Percentiles rank a stretch among this genome's conserved stretches.
These are phyloP conservation scores for Thrips palmi DNA, from an alignment of 1,140 invertebrate species.

Conservation along the genomic window DNA sequence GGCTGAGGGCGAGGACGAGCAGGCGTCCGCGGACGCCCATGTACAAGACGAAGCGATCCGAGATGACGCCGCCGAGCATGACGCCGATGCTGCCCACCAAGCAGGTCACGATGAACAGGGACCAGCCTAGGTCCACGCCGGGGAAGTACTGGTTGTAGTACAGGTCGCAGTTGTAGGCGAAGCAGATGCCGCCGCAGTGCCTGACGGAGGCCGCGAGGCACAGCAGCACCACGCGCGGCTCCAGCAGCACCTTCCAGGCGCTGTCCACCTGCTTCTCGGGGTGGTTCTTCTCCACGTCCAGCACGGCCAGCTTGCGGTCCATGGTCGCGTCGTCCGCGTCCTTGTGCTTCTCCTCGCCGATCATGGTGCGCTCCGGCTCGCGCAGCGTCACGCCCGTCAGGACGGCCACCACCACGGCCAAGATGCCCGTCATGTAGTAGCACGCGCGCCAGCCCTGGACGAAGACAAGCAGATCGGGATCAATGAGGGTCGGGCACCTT, in stretches of 20 bases:
- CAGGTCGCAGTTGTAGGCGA: conserved; percentile 76
- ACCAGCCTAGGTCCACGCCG: conserved; percentile 69
- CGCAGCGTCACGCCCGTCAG: conserved; percentile 56
- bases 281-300: no score
- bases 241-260: conserved; percentile 53
- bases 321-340: conserved; percentile 1
- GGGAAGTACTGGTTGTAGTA: conserved; percentile 77
- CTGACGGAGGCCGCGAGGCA: conserved; percentile 75
- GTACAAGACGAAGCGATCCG: conserved; percentile 73
- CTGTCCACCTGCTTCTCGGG: no score
- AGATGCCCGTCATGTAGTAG: conserved; percentile 65
- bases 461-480: no score
- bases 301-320: no score
- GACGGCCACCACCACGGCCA: conserved; percentile 53
- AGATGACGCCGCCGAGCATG: conserved; percentile 68
- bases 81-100: conserved; percentile 74
- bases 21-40: conserved; percentile 72
- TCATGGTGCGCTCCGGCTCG: conserved; percentile 55
- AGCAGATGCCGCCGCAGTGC: conserved; percentile 70
- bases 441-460: conserved; percentile 69
- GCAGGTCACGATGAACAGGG: conserved; percentile 71
- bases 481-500: no score
- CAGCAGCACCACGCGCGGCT: conserved; percentile 60
- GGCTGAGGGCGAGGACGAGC: conserved; percentile 59
- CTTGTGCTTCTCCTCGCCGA: conserved; percentile 41